Evolutionary conservation across 2,797 vertebrate species (phyloP).

Genomic region (Dermochelys coriacea): DNA sequence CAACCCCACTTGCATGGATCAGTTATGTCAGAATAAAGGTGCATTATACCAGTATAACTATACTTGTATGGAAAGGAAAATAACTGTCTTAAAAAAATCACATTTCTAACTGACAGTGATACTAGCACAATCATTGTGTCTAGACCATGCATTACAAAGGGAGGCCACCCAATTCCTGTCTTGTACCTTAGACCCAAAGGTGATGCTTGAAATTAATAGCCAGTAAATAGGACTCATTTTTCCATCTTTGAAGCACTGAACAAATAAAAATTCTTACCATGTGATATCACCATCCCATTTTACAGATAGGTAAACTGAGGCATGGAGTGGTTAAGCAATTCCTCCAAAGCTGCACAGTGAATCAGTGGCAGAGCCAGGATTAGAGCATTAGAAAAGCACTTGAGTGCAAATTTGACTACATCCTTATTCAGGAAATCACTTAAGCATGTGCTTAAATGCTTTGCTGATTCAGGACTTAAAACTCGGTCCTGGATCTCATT

Average conservation of each 20-base stretch:
- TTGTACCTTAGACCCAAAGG: background rate
- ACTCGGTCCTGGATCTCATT: background rate
- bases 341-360: rapidly evolving
- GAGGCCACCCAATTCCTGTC: no score
- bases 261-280: background rate
- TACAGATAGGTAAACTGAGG: background rate
- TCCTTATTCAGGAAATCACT: background rate
- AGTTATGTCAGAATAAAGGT: background rate
- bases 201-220: background rate
- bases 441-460: background rate
- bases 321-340: rapidly evolving
- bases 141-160: background rate
- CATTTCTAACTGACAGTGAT: background rate
- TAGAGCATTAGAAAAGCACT: background rate
- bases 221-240: background rate
- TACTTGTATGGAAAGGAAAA: no score
- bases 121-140: background rate
- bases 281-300: rapidly evolving
- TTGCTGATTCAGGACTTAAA: constrained; percentile 21
- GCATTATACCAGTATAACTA: background rate
- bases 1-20: background rate
- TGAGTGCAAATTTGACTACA: background rate
- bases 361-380: background rate
- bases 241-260: background rate
- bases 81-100: background rate